Percentiles rank a stretch among this genome's conserved stretches.
phyloP scores from a whole-genome alignment of 2,888 invertebrate species.

The Ditylenchus weischeri region DNA sequence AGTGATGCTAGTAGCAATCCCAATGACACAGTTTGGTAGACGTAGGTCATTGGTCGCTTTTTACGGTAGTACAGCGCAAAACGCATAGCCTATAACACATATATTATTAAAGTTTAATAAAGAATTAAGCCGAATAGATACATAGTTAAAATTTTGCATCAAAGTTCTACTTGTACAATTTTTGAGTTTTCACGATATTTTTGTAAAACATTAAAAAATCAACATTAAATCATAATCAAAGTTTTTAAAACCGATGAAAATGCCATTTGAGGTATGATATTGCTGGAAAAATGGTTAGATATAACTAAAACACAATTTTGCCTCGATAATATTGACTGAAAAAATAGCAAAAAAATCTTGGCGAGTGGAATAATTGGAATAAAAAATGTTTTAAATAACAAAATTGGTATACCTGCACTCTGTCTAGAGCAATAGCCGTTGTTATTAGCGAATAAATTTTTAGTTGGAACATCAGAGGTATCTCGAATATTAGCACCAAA shows the following conservation, averaged over 20 bases:
- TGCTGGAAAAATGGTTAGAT: no score
- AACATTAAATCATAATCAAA: no score
- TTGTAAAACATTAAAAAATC: not conserved
- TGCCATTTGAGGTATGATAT: no score
- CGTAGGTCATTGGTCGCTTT: not conserved
- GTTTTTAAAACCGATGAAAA: no score
- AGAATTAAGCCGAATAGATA: not conserved
- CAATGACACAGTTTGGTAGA: slow-evolving; percentile 1
- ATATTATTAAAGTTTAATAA: not conserved
- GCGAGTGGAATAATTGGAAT: not conserved
- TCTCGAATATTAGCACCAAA: not conserved
- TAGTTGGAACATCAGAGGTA: slow-evolving; percentile 1
- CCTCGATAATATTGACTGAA: no score
- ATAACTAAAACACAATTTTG: no score
- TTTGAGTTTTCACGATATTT: not conserved
- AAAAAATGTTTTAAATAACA: not conserved
- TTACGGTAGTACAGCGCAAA: slow-evolving; percentile 2
- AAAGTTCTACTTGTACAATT: no score
- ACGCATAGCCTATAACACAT: not conserved
- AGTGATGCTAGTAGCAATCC: not conserved
- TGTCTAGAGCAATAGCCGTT: slow-evolving; percentile 5
- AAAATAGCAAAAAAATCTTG: not conserved
- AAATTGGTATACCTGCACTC: not conserved
- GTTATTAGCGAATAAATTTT: not conserved
- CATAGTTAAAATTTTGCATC: no score